Evolutionary conservation across 2,113 vertebrate species (phyloP).

Genomic region (Prochilodus magdalenae): DNA sequence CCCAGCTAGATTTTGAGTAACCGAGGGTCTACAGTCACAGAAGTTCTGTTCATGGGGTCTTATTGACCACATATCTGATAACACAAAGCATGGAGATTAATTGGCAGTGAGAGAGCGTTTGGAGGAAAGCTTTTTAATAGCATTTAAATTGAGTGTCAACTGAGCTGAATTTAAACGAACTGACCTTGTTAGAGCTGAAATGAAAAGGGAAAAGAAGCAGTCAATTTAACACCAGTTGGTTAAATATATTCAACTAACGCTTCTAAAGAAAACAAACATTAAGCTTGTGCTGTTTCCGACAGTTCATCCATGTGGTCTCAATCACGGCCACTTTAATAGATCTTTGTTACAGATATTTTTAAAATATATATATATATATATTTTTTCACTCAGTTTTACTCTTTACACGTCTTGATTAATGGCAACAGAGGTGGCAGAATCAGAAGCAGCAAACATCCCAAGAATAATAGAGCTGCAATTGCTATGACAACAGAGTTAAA

Average conservation of each 20-base stretch:
- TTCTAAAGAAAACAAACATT: neutral
- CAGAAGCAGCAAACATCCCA: neutral
- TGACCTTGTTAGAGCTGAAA: constrained; percentile 18
- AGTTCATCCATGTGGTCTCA: neutral
- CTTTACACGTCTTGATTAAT: neutral
- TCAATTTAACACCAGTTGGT: neutral
- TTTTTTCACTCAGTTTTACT: neutral
- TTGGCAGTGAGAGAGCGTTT: neutral
- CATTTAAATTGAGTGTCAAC: constrained; percentile 30
- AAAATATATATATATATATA: neutral
- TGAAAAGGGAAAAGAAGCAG: neutral
- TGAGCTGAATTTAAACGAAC: constrained; percentile 12
- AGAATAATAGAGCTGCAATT: neutral
- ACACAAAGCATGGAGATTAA: neutral
- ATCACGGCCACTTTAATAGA: neutral
- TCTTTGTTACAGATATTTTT: neutral
- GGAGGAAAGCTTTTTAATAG: constrained; percentile 8
- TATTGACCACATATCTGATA: constrained; percentile 23
- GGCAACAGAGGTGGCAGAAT: neutral
- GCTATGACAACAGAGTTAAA: neutral
- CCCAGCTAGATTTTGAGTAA: neutral
- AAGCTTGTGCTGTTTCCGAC: neutral
- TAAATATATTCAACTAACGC: neutral
- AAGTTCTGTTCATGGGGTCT: neutral
- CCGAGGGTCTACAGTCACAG: neutral